phyloP scores from a whole-genome alignment of 2,797 vertebrate species.

The Chiloscyllium punctatum region DNA sequence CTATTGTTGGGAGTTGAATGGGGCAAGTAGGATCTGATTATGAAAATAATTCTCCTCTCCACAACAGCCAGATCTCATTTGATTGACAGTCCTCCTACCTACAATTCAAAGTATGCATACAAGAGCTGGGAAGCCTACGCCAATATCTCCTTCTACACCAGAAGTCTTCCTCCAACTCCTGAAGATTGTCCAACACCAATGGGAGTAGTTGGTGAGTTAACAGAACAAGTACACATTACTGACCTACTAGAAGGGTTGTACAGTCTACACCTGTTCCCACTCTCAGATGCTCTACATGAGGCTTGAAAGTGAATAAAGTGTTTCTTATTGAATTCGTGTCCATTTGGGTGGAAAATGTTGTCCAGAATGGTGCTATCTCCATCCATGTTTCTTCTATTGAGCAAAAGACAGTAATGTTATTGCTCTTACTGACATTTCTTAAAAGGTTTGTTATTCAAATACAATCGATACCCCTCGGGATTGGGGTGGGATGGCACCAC shows the following conservation, averaged over 20 bases:
- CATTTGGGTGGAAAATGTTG: not conserved
- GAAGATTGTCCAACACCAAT: slow-evolving; percentile 87
- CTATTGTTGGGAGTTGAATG: not conserved
- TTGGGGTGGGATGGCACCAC: not conserved
- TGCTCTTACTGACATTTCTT: not conserved
- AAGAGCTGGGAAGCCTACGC: slow-evolving; percentile 96
- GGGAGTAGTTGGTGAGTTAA: slow-evolving; percentile 82
- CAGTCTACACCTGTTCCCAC: not conserved
- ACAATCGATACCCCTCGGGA: no score
- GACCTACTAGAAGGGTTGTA: not conserved
- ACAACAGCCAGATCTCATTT: slow-evolving; percentile 78
- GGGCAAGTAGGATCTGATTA: not conserved
- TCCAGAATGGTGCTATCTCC: not conserved
- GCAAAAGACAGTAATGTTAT: not conserved
- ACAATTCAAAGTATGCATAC: slow-evolving; percentile 78
- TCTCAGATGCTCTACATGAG: not conserved
- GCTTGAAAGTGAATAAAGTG: not conserved
- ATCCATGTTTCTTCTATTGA: not conserved
- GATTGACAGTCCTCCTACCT: slow-evolving; percentile 94
- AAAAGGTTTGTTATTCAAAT: not conserved
- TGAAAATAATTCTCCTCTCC: slow-evolving; percentile 30
- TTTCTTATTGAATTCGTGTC: not conserved
- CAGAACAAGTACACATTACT: not conserved
- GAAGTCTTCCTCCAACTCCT: slow-evolving; percentile 81
- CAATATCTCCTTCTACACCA: slow-evolving; percentile 87